phyloP scores from a whole-genome alignment of 2,797 vertebrate genomes.

The Epinephelus coioides region DNA sequence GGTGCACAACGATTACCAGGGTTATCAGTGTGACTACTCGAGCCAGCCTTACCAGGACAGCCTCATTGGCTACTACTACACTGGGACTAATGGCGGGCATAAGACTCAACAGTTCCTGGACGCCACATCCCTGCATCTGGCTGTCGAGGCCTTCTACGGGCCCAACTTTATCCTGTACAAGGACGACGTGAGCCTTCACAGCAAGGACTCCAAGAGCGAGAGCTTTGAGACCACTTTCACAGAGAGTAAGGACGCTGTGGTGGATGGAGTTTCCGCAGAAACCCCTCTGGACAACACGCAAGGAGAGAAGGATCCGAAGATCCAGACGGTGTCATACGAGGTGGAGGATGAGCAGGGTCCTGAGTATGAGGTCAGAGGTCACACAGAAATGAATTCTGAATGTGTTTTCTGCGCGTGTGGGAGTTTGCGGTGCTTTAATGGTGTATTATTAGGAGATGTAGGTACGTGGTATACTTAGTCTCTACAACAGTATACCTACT shows the following conservation, averaged over 20 bases:
- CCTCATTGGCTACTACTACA: constrained; percentile 91
- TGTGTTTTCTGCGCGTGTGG: not conserved
- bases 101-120: constrained; percentile 92
- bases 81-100: constrained; percentile 78
- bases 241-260: constrained; percentile 85
- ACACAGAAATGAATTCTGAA: constrained; percentile 6
- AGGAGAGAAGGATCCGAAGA: constrained; percentile 88
- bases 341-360: constrained; percentile 92
- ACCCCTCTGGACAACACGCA: constrained; percentile 63
- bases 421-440: not conserved
- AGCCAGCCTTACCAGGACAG: constrained; percentile 88
- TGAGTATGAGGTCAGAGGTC: constrained; percentile 89
- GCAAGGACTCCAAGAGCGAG: constrained; percentile 90
- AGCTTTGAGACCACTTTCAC: constrained; percentile 94
- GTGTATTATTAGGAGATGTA: not conserved
- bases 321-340: constrained; percentile 94
- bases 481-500: not conserved
- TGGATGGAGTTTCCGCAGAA: constrained; percentile 65
- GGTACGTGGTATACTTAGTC: not conserved
- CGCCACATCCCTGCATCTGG: constrained; percentile 92
- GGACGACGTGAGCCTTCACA: constrained; percentile 87
- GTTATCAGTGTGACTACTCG: constrained; percentile 87
- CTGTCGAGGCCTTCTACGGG: constrained; percentile 92
- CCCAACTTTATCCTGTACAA: constrained; percentile 91
- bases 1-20: constrained; percentile 84